Evolutionary conservation across 2,797 vertebrate genomes (phyloP).

Genomic region (Etheostoma perlongum): DNA sequence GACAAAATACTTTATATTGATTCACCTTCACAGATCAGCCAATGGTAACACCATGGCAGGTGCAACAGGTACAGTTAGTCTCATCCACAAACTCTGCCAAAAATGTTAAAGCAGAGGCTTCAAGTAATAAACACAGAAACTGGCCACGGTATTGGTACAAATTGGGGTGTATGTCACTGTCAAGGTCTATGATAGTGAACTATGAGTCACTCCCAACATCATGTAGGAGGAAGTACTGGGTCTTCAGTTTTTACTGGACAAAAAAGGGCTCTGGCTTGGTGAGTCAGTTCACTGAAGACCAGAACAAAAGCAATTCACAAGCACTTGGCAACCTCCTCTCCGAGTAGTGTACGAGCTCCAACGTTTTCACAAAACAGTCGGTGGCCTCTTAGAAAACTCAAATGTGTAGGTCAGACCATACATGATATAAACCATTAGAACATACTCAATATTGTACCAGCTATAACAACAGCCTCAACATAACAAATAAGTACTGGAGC

Average conservation of each 20-base stretch:
- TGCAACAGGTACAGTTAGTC: conserved; percentile 20
- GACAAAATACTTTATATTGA: conserved; percentile 22
- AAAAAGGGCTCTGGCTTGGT: conserved; percentile 64
- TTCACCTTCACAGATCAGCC: conserved; percentile 29
- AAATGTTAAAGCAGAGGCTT: conserved; percentile 44
- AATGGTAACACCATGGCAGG: conserved; percentile 19
- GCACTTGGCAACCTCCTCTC: conserved; percentile 62
- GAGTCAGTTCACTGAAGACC: conserved; percentile 48
- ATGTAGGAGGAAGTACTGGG: conserved; percentile 60
- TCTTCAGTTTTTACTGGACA: conserved; percentile 67
- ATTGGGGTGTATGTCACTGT: conserved; percentile 56
- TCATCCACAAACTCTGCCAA: conserved; percentile 17
- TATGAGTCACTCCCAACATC: conserved; percentile 79
- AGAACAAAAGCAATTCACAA: conserved; percentile 78
- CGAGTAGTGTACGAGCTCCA: conserved; percentile 49
- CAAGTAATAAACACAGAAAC: conserved; percentile 27
- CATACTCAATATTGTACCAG: conserved; percentile 16
- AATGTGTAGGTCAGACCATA: conserved; percentile 27
- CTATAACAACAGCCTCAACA: conserved; percentile 18
- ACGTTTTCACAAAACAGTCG: conserved; percentile 46
- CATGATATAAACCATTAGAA: conserved; percentile 26
- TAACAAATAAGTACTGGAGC: conserved; percentile 14
- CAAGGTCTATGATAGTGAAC: conserved; percentile 71
- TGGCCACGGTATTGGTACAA: conserved; percentile 43
- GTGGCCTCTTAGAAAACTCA: conserved; percentile 33